These are phyloP conservation scores for Emydoidea blandingii DNA, from an alignment of 2,797 vertebrate species.

Conservation along the genomic window DNA sequence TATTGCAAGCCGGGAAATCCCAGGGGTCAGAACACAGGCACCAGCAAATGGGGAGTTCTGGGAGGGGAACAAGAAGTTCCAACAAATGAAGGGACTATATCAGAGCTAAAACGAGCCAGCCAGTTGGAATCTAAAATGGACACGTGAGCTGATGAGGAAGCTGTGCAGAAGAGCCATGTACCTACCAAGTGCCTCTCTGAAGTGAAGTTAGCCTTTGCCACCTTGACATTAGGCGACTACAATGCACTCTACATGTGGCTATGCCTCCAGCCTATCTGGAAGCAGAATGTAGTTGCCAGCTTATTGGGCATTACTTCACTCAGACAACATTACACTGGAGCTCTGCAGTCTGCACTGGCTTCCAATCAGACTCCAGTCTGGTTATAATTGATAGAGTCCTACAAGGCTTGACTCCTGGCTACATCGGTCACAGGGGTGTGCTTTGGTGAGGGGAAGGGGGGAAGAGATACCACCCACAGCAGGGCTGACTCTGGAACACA, in stretches of 20 bases:
- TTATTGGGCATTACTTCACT: neutral
- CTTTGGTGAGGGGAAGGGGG: neutral
- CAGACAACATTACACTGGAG: neutral
- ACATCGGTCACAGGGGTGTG: neutral
- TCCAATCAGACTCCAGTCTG: neutral
- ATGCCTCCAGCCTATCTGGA: neutral
- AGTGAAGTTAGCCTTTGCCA: neutral
- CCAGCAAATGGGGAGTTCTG: neutral
- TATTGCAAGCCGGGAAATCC: neutral
- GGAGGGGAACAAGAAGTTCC: neutral
- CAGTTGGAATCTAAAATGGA: neutral
- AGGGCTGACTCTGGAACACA: neutral
- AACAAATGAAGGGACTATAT: neutral
- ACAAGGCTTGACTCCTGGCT: neutral
- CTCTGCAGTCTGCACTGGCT: neutral
- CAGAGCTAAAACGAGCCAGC: neutral
- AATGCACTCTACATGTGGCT: neutral
- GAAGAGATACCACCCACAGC: neutral
- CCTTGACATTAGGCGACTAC: neutral
- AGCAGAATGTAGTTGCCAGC: neutral
- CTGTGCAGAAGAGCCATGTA: neutral
- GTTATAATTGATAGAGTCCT: neutral
- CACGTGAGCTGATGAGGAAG: neutral
- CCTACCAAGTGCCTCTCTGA: neutral
- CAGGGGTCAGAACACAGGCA: fast-evolving